Conservation (phyloP, 1,140 invertebrate genomes). For the Drosophila busckii region DNA sequence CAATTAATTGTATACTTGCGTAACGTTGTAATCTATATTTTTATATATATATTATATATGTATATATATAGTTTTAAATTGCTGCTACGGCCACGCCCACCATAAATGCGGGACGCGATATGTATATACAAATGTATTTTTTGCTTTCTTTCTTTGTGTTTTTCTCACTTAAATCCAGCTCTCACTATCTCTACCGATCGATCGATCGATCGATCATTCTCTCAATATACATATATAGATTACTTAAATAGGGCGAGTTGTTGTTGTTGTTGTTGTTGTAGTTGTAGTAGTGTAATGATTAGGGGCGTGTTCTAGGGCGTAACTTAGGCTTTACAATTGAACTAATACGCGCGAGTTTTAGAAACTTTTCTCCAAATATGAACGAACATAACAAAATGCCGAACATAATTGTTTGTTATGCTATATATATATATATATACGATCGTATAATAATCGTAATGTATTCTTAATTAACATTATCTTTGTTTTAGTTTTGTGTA, state of each 20-base stretch:
- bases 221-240: no score
- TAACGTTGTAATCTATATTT: conserved; percentile 48
- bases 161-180: not conserved
- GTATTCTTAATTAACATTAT: conserved; percentile 18
- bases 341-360: conserved; percentile 69
- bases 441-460: conserved; percentile 15
- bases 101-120: conserved; percentile 54
- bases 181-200: conserved; percentile 1
- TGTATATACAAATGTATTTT: conserved; percentile 75
- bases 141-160: conserved; percentile 62
- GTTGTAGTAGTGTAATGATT: conserved; percentile 10
- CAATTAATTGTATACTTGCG: conserved; percentile 77
- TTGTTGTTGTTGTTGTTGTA: conserved; percentile 8
- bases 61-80: conserved; percentile 26
- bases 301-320: conserved; percentile 49
- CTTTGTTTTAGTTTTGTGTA: conserved; percentile 12
- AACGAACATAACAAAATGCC: conserved; percentile 31
- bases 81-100: conserved; percentile 61
- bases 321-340: conserved; percentile 64
- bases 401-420: not conserved
- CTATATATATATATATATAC: not conserved
- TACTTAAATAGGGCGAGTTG: conserved; percentile 15
- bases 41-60: conserved; percentile 17
- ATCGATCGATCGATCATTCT: no score
- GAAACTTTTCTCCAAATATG: conserved; percentile 46